These are phyloP conservation scores for Antechinus flavipes DNA, from an alignment of 2,113 vertebrate genomes.

Conservation along the genomic window DNA sequence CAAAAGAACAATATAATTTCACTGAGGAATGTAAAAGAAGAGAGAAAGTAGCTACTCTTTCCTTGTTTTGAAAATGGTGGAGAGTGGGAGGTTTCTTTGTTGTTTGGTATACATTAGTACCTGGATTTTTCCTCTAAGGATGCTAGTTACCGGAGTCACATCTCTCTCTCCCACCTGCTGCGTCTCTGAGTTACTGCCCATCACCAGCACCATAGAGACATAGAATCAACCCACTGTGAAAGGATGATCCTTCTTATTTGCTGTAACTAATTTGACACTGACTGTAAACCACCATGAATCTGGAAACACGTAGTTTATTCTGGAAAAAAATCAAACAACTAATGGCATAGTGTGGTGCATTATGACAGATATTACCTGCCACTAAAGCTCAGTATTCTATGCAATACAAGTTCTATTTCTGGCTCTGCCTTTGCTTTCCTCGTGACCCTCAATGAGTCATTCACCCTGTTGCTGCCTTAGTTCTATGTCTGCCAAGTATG, in stretches of 20 bases:
- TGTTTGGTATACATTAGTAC: neutral
- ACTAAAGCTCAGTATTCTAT: neutral
- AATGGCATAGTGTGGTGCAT: neutral
- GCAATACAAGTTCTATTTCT: constrained; percentile 32
- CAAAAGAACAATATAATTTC: neutral
- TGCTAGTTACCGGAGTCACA: neutral
- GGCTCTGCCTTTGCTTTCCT: neutral
- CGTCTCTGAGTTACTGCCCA: neutral
- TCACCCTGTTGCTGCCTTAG: neutral
- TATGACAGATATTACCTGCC: constrained; percentile 3
- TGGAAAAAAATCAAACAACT: neutral
- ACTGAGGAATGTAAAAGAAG: neutral
- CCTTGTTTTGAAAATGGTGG: neutral
- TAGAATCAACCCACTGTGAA: neutral
- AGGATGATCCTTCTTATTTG: neutral
- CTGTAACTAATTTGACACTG: neutral
- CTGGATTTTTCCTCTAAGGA: neutral
- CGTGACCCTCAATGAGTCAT: constrained; percentile 1
- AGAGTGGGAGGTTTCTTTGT: neutral
- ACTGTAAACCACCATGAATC: neutral
- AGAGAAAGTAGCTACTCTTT: neutral
- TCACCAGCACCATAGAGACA: neutral
- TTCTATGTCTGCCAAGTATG: neutral
- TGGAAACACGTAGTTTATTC: neutral
- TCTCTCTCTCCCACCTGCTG: neutral